Evolutionary conservation across 1,140 invertebrate genomes (phyloP), one percentile per base, ranked within the genome.

Genomic region (Camponotus pennsylvanicus): DNA sequence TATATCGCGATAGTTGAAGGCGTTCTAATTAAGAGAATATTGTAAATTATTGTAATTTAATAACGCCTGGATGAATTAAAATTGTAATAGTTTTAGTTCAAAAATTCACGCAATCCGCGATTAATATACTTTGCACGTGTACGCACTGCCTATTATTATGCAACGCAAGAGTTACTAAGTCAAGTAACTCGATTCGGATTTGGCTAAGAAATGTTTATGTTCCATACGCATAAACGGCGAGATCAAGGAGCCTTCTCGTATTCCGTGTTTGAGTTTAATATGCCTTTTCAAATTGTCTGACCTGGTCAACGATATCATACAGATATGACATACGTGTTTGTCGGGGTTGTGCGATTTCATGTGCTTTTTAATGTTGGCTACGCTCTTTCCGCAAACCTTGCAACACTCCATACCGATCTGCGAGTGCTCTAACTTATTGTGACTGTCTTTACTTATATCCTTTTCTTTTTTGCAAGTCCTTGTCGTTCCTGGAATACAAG

Each of bases 291-390:
- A 80, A 93, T 95, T 95, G 90, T 95, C 95, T 75, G 95, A 95
- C 88, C 95, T 94, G 77, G 95, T 95, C 75, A 95, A 93, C 82
- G 94, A 95, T 92, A 95, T 95, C 94, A 95, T 93, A 88, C 95
- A 95, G 86, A 95, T 95, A 69, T 95, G 94, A 91, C 95, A 95
- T 82, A 94, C 94, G 93, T 95, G 95, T 86, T 95, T 95, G 87
- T 95, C 95, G 27, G 95, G 95, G 86, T 94, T 94, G 92, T 95
- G 95, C 63, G 95, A 95, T 93, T 95, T 95, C 95, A 95, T 95
- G 88, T 95, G 95, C 85, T 95, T 95, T 93, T 95, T 95, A 85
- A 95, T 93, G 89, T 95, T 95, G 78, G 94, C 94, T 90, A 95
- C 95, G 86, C 90, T 95, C 90, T 95, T 95, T 88, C 94, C 94